Base-by-base conservation (phyloP, 2,797 vertebrate genomes). In the Melopsittacus undulatus region DNA sequence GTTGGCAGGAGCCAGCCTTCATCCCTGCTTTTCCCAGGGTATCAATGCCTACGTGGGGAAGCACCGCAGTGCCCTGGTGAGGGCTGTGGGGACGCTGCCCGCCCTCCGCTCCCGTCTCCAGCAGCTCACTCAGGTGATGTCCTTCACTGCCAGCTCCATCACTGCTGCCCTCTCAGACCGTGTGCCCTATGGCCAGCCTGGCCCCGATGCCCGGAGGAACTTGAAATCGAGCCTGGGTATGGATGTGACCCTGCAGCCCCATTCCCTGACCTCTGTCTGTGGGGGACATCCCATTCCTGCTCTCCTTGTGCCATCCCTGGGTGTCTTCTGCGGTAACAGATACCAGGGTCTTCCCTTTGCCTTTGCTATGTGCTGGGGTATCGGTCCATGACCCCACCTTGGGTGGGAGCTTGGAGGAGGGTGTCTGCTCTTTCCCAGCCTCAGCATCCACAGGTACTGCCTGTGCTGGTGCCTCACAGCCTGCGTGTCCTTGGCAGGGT, bases 221-320 rank as follows among this genome's bases (percentile, higher is more conserved):
- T 98, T 99, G 94, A 99, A 99, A 95, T 99, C 99, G 97, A 99
- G 99, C 89, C 98, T 99, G 91, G 99, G 99, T 99, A 95, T 11
- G 97, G 42, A 17, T 2, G 2, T 46, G 51, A 57, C 2, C 1
- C n/a, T 21, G 63, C 4, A 19, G 23, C 24, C 59, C 43, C 1
- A 1, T 8, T 26, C 36, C 48, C 36, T 64, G 79, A 8, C 8
- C 29, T 1, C 13, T 56, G 40, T 15, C 12, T 36, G 14, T 22
- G 32, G 24, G 43, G 52, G 4, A 5, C 11, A 5, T 0, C 1
- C 27, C 1, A 0, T 62, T 66, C 45, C 23, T 89, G 29, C 32
- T 63, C 6, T 32, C 0, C 24, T 22, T 38, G 24, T 9, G 19
- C 29, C 56, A 59, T 13, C 27, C 24, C 13, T 30, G 21, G 21